Evolutionary conservation across 37 sponge, comb jelly and placozoan genomes (phyloP).

Genomic region (Chondrilla cf. caribensis): DNA sequence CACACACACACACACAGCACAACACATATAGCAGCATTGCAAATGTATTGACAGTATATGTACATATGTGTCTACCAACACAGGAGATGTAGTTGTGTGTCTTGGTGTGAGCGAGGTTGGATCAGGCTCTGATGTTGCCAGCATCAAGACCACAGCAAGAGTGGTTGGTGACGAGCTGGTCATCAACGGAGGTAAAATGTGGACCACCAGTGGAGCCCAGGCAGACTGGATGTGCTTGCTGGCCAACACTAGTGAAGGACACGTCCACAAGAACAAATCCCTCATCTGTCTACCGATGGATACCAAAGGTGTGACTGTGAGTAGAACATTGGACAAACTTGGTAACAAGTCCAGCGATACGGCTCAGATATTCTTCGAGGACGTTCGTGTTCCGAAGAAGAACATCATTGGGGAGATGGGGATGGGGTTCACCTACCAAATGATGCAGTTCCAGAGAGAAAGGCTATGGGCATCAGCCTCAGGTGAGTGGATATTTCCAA

Average conservation of each 20-base stretch:
- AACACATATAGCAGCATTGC: too few relatives aligned
- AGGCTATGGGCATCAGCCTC: constrained; percentile 75
- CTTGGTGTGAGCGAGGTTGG: constrained; percentile 91
- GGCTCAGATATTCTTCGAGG: constrained; percentile 85
- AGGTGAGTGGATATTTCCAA: constrained; percentile 29
- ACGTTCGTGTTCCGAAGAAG: constrained; percentile 77
- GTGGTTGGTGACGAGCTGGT: constrained; percentile 72
- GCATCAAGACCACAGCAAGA: constrained; percentile 83
- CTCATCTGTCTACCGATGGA: constrained; percentile 95
- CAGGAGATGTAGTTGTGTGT: constrained; percentile 84
- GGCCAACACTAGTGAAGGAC: constrained; percentile 85
- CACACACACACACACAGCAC: too few relatives aligned
- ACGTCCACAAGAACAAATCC: constrained; percentile 80
- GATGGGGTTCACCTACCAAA: constrained; percentile 92
- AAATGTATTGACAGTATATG: too few relatives aligned
- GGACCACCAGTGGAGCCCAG: constrained; percentile 87
- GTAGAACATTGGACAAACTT: constrained; percentile 38
- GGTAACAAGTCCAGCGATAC: constrained; percentile 88
- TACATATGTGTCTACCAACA: too few relatives aligned
- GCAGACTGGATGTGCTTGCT: constrained; percentile 98
- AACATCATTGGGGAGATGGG: constrained; percentile 91
- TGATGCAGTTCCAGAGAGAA: constrained; percentile 94
- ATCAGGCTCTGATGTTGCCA: constrained; percentile 91
- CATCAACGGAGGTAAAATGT: constrained; percentile 97
- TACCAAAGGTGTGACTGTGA: constrained; percentile 59